Base-by-base conservation (phyloP, 1,140 invertebrate genomes). In the Pachyrhynchus sulphureomaculatus region DNA sequence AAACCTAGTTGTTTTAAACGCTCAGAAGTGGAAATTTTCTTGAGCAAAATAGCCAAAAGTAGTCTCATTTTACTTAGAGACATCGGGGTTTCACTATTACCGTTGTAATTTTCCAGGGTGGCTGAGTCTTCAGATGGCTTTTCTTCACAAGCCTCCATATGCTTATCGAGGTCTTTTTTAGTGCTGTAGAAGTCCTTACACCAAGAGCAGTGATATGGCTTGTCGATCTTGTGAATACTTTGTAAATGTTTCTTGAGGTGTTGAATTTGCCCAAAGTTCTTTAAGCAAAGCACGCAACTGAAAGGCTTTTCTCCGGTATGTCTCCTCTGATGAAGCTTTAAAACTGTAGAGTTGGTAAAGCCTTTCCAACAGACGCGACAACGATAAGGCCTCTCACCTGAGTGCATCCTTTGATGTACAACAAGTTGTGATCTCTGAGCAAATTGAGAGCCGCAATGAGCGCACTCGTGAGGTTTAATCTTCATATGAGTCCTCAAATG, bases 371-470 rank as follows among this genome's bases (percentile, higher is more conserved):
- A 92, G 34, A 93, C 86, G 34, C 83, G 77, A 70, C 91, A 93
- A 10, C 87, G 80, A 70, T 92, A 94, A 0, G 91, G 92, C 34
- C 88, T 82, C 64, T 90, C 90, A 0, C 91, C 91, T 0, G 87
- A 89, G 69, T 98, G 95, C 5, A 92, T 94, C 24, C 95, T 82
- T 81, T 92, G 91, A 71, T 98, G 96, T 1, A 96, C 90, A 49
- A 92, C 96, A 45, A 98, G 81, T 71, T 97, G 95, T 0, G 93
- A 95, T 36, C 93, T 91, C 74, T 98, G 95, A 1, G 91, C 93
- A 69, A 98, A 98, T 34, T 89, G 82, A 12, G 94, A 87, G n/a
- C 94, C 91, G 77, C 97, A 99, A 17, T 95, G 90, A 1, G 88
- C 87, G 74, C 97, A 99, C 10, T 88, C 85, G 74, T 96, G 94